A percentile compares a stretch with the other conserved stretches of the same genome.
Conservation (phyloP, 2,113 vertebrate genomes). For the Grammomys surdaster region DNA sequence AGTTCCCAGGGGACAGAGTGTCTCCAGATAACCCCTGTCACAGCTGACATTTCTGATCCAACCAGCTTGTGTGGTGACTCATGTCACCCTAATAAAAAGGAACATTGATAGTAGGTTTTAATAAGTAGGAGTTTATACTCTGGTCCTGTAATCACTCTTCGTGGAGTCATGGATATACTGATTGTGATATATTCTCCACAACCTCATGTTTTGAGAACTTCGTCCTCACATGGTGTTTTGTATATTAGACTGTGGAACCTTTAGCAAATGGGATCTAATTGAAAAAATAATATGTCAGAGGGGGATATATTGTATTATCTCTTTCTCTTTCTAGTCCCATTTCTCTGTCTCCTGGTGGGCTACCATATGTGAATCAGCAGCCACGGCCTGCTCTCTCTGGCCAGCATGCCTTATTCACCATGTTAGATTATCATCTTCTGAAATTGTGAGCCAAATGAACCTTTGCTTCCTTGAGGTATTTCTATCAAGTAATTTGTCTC, state of each 20-base stretch:
- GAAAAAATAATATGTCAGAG: too few relatives aligned
- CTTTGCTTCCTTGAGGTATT: neutral
- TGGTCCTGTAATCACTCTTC: neutral
- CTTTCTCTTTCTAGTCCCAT: neutral
- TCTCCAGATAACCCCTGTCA: neutral
- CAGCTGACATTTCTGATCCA: neutral
- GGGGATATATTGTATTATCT: too few relatives aligned
- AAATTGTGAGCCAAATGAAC: neutral
- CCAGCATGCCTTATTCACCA: neutral
- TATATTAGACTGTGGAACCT: neutral
- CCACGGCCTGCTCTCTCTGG: neutral
- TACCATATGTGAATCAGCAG: neutral
- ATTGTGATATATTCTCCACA: neutral
- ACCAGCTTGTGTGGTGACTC: neutral
- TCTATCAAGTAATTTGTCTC: neutral
- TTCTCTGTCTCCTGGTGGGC: neutral
- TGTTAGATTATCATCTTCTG: neutral
- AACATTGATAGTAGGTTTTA: neutral
- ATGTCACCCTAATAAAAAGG: neutral
- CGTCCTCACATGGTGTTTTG: neutral
- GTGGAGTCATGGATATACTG: neutral
- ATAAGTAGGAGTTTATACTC: neutral
- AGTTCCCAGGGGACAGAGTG: neutral
- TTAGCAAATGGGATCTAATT: neutral
- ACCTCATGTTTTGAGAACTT: neutral